Evolutionary conservation across 2,888 invertebrate genomes (phyloP).

Genomic region (Nycteola revayana): DNA sequence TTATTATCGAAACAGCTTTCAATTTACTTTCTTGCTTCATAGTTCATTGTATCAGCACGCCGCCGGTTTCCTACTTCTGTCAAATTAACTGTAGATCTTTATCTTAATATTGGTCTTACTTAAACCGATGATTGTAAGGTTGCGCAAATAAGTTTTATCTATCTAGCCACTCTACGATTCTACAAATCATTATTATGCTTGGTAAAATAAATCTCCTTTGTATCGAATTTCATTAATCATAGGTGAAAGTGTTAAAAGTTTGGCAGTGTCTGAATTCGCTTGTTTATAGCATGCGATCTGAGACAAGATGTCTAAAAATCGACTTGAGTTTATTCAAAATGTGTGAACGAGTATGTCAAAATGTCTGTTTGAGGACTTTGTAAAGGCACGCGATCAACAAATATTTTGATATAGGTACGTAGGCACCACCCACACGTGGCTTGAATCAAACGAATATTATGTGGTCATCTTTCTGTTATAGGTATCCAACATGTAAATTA

Average conservation of each 20-base stretch:
- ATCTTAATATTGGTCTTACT: slow-evolving; percentile 25
- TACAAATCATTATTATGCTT: slow-evolving; percentile 5
- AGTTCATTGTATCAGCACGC: slow-evolving; percentile 20
- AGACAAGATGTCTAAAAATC: no score
- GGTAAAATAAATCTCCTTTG: slow-evolving; percentile 20
- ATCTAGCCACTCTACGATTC: no score
- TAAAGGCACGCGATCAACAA: slow-evolving; percentile 24
- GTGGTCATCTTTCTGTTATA: slow-evolving; percentile 17
- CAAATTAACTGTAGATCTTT: slow-evolving; percentile 35
- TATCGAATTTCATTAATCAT: slow-evolving; percentile 34
- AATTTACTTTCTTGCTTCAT: slow-evolving; percentile 45
- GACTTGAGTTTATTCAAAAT: no score
- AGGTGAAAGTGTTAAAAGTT: slow-evolving; percentile 42
- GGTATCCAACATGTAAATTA: slow-evolving; percentile 14
- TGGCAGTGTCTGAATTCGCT: slow-evolving; percentile 27
- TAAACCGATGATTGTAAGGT: slow-evolving; percentile 12
- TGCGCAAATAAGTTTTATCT: slow-evolving; percentile 11
- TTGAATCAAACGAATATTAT: slow-evolving; percentile 14
- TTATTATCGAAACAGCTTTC: slow-evolving; percentile 38
- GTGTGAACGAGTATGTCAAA: no score
- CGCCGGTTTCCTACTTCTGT: slow-evolving; percentile 29
- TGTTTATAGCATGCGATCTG: no score
- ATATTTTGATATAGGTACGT: slow-evolving; percentile 21
- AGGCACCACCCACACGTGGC: slow-evolving; percentile 29
- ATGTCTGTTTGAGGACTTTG: no score